Percentiles rank a stretch among this genome's conserved stretches.
Evolutionary conservation across 2,888 invertebrate genomes (phyloP).

Genomic region (Mactromeris polynyma): DNA sequence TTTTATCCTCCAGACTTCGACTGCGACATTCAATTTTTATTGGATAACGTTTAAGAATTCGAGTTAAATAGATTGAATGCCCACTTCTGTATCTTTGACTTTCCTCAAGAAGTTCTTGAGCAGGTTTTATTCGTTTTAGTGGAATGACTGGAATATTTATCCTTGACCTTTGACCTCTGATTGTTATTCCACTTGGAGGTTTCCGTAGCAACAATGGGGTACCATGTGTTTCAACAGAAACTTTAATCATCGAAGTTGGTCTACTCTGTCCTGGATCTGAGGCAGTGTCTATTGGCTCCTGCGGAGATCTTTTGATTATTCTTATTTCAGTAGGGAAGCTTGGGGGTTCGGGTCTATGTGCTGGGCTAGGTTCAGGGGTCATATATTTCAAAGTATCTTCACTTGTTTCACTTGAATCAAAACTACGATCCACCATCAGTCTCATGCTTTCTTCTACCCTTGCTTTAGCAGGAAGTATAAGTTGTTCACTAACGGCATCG

Average conservation of each 20-base stretch:
- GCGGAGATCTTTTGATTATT: constrained; percentile 47
- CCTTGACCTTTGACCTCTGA: constrained; percentile 64
- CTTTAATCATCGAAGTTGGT: constrained; percentile 61
- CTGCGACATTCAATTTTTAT: constrained; percentile 75
- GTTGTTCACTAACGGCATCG: constrained; percentile 42
- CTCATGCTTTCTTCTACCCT: constrained; percentile 54
- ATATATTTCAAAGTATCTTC: constrained; percentile 70
- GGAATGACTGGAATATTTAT: constrained; percentile 73
- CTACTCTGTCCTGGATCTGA: constrained; percentile 68
- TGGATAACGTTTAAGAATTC: constrained; percentile 81
- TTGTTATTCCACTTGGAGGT: constrained; percentile 57
- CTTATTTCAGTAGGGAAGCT: constrained; percentile 59
- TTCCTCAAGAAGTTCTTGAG: constrained; percentile 84
- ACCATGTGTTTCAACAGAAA: constrained; percentile 58
- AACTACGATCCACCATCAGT: constrained; percentile 57
- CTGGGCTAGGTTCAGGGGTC: constrained; percentile 70
- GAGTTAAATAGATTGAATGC: constrained; percentile 79
- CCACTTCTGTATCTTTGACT: constrained; percentile 83
- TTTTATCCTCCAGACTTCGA: constrained; percentile 71
- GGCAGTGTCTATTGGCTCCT: constrained; percentile 52
- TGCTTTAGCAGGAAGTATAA: constrained; percentile 51
- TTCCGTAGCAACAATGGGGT: constrained; percentile 62
- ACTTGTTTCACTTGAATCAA: constrained; percentile 71
- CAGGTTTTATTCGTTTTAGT: constrained; percentile 82
- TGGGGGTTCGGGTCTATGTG: constrained; percentile 59